These are phyloP conservation scores for Hypomesus transpacificus DNA, from an alignment of 2,113 vertebrate genomes.

Conservation along the genomic window DNA sequence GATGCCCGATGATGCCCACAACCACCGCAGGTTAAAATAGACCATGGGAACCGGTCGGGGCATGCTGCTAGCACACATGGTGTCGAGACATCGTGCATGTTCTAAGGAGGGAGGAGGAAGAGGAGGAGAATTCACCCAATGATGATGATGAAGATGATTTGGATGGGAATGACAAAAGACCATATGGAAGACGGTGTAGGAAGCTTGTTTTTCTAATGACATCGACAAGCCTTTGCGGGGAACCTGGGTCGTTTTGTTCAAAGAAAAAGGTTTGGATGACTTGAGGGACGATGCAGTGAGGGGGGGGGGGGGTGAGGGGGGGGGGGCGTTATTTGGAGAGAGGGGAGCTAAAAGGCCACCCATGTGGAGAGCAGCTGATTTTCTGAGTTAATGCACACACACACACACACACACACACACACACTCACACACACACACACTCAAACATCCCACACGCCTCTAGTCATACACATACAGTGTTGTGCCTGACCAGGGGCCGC, in stretches of 20 bases:
- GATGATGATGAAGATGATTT: too few relatives aligned
- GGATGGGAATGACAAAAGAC: too few relatives aligned
- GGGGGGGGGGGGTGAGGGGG: background rate
- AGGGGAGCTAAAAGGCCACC: slow-evolving; percentile 57
- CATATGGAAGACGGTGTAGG: too few relatives aligned
- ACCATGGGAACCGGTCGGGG: slow-evolving; percentile 63
- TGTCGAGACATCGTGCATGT: background rate
- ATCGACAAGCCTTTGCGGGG: too few relatives aligned
- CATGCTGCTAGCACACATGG: slow-evolving; percentile 19
- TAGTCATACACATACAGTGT: slow-evolving; percentile 32
- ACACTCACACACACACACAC: slow-evolving; percentile 19
- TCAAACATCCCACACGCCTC: slow-evolving; percentile 12
- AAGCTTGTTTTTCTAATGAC: too few relatives aligned
- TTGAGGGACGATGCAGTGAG: background rate
- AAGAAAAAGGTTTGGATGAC: background rate
- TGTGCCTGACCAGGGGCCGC: slow-evolving; percentile 66
- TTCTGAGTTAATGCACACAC: slow-evolving; percentile 27
- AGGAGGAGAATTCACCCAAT: background rate
- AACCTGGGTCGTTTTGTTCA: too few relatives aligned
- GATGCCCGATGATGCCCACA: slow-evolving; percentile 58
- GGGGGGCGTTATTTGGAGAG: background rate
- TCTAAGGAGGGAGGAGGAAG: background rate
- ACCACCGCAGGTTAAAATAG: slow-evolving; percentile 69
- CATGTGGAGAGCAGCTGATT: slow-evolving; percentile 82
- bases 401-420: slow-evolving; percentile 13